Evolutionary conservation across 2,113 vertebrate genomes (phyloP).

Genomic region (Enhydra lutris): DNA sequence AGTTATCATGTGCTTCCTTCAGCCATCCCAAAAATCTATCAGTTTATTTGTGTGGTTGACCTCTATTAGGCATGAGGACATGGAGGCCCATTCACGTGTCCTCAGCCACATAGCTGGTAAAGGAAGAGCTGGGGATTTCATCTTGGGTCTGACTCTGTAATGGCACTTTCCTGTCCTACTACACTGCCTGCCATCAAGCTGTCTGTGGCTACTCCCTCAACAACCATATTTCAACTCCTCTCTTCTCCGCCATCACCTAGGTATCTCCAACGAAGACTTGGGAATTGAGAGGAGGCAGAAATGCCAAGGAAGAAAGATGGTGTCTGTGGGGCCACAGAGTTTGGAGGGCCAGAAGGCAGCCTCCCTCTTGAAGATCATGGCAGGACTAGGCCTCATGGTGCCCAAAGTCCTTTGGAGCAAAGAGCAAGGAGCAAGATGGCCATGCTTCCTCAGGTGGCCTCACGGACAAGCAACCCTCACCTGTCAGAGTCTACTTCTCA

Average conservation of each 20-base stretch:
- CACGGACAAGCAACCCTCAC: not conserved
- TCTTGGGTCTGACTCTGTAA: not conserved
- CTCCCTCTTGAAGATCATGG: not conserved
- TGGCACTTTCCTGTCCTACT: not conserved
- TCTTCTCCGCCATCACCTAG: not conserved
- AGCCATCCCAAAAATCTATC: too few relatives aligned
- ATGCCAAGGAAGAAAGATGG: not conserved
- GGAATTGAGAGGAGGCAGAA: not conserved
- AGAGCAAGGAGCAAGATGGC: not conserved
- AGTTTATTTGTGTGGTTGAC: not conserved
- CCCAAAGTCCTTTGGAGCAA: not conserved
- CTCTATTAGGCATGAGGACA: not conserved
- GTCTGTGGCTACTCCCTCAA: not conserved
- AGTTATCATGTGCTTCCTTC: not conserved
- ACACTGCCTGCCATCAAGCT: not conserved
- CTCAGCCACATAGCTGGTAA: not conserved
- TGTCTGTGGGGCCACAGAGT: rapidly evolving
- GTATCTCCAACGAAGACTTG: not conserved
- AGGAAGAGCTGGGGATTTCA: not conserved
- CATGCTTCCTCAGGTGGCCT: not conserved
- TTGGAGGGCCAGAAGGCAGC: not conserved
- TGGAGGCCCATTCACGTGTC: not conserved
- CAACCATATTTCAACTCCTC: not conserved
- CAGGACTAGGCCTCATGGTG: not conserved
- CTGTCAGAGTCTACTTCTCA: not conserved